phyloP scores from a whole-genome alignment of 1,140 invertebrate genomes.

The Camponotus pennsylvanicus region DNA sequence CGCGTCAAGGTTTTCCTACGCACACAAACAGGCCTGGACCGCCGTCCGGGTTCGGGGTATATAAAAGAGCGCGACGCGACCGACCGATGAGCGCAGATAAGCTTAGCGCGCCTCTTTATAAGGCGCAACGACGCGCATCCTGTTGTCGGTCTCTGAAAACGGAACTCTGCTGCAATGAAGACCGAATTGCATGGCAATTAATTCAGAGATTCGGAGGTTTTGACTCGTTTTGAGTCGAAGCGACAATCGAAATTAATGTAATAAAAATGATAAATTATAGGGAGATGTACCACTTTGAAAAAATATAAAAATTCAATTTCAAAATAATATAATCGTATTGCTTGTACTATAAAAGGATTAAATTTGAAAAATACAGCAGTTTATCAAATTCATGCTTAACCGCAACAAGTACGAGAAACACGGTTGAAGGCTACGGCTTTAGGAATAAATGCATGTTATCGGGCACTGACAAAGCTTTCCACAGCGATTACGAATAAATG shows the following conservation, averaged over 20 bases:
- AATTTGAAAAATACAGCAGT: neutral
- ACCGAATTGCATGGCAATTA: neutral
- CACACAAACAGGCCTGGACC: slow-evolving; percentile 45
- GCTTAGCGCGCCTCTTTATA: slow-evolving; percentile 64
- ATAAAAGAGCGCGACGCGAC: slow-evolving; percentile 62
- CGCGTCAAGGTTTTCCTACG: slow-evolving; percentile 70
- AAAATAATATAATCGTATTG: neutral
- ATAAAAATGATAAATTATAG: neutral
- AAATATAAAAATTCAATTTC: slow-evolving; percentile 4
- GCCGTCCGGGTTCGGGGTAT: slow-evolving; percentile 59
- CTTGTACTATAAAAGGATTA: neutral
- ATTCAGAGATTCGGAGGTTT: neutral
- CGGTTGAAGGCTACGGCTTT: slow-evolving; percentile 1
- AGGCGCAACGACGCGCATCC: slow-evolving; percentile 43
- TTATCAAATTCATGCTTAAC: neutral
- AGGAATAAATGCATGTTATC: slow-evolving; percentile 73
- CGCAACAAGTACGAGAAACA: slow-evolving; percentile 21
- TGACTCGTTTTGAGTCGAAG: neutral
- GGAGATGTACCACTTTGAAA: too few relatives aligned
- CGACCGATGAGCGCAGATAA: slow-evolving; percentile 60
- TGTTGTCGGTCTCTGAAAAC: slow-evolving; percentile 42
- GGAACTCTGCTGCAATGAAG: slow-evolving; percentile 20
- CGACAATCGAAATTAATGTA: neutral
- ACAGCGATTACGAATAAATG: slow-evolving; percentile 77
- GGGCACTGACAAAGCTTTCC: slow-evolving; percentile 72